These are phyloP conservation scores for Cairina moschata DNA, from an alignment of 2,113 vertebrate genomes.

Conservation along the genomic window DNA sequence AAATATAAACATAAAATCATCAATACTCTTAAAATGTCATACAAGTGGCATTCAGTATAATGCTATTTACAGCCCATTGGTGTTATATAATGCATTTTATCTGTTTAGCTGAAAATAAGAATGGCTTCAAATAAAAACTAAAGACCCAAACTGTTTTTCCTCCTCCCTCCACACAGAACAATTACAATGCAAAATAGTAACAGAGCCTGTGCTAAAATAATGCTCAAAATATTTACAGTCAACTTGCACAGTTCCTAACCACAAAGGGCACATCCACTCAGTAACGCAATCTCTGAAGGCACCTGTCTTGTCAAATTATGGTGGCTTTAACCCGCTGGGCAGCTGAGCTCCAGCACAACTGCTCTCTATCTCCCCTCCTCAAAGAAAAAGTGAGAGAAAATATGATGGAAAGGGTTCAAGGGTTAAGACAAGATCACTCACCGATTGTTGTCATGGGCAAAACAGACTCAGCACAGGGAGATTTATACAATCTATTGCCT, in stretches of 20 bases:
- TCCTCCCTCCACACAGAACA: not conserved
- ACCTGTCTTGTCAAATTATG: not conserved
- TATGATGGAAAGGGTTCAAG: no score
- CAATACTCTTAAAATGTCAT: not conserved
- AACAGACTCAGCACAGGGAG: no score
- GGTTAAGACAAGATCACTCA: no score
- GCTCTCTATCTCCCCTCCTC: no score
- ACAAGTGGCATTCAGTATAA: not conserved
- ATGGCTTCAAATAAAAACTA: not conserved
- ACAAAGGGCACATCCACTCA: not conserved
- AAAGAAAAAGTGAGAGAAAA: no score
- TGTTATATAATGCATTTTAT: not conserved
- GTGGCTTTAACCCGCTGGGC: no score
- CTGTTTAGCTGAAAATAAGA: not conserved
- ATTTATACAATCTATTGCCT: no score
- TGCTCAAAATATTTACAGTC: not conserved
- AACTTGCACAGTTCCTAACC: not conserved
- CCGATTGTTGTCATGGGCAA: no score
- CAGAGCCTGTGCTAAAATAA: not conserved
- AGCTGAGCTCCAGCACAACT: no score
- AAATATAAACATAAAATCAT: not conserved
- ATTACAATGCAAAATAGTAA: not conserved
- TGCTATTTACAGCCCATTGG: not conserved
- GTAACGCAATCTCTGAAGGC: not conserved
- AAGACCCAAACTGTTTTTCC: not conserved